A percentile compares a stretch with the other conserved stretches of the same genome.
Evolutionary conservation across 2,888 invertebrate species (phyloP).

Genomic region (Philhelius pedissequus): DNA sequence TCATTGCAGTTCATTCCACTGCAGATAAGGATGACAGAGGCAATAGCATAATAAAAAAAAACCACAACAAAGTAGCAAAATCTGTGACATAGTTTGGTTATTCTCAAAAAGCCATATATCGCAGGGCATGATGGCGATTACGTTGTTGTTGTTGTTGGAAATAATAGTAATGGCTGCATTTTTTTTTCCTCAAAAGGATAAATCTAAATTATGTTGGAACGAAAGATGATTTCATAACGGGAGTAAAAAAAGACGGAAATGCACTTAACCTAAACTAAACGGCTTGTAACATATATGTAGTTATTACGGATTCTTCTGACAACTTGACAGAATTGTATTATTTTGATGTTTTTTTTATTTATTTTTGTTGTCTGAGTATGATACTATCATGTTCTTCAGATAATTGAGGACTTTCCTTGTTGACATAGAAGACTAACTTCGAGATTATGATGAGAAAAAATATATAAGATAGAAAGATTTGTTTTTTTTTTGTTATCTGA

Average conservation of each 20-base stretch:
- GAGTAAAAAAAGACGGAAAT: neutral
- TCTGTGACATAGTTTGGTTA: constrained; percentile 48
- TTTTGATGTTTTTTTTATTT: constrained; percentile 26
- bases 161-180: constrained; percentile 20
- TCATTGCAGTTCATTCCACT: constrained; percentile 56
- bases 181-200: neutral
- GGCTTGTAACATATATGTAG: too few species aligned
- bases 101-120: neutral
- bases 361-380: constrained; percentile 10
- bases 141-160: constrained; percentile 22
- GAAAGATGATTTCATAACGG: constrained; percentile 3
- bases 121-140: neutral
- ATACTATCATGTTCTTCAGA: neutral
- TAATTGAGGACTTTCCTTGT: constrained; percentile 21
- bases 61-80: constrained; percentile 4
- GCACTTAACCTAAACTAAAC: constrained; percentile 26
- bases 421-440: neutral
- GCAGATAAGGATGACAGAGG: constrained; percentile 38
- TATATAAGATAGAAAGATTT: neutral
- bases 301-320: constrained; percentile 22
- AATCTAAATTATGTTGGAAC: neutral
- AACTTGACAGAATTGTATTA: constrained; percentile 22
- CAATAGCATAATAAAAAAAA: neutral
- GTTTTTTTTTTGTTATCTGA: neutral
- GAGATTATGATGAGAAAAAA: neutral